phyloP scores from a whole-genome alignment of 2,797 vertebrate species.

The Siniperca obscura region DNA sequence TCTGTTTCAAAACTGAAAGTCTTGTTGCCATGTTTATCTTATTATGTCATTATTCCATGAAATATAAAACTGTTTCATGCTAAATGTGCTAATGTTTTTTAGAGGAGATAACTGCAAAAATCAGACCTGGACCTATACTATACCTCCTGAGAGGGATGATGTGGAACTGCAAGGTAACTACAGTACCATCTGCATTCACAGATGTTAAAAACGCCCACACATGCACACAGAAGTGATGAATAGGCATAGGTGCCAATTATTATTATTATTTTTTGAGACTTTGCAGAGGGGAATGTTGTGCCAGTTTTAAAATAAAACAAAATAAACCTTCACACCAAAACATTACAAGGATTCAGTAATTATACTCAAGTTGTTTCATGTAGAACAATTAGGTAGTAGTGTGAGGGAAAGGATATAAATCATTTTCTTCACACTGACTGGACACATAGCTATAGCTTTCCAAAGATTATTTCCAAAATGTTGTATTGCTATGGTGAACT shows the following conservation, averaged over 20 bases:
- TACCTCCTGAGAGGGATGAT: conserved; percentile 54
- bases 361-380: not conserved
- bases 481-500: not conserved
- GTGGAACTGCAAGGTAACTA: conserved; percentile 69
- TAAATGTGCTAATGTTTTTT: conserved; percentile 7
- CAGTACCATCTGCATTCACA: not conserved
- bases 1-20: conserved; percentile 33
- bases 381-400: not conserved
- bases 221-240: not conserved
- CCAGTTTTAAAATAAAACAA: not conserved
- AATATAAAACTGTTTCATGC: not conserved
- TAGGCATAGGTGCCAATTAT: not conserved
- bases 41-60: not conserved
- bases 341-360: conserved; percentile 1
- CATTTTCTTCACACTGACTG: not conserved
- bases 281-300: conserved; percentile 2
- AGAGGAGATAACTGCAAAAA: conserved; percentile 61
- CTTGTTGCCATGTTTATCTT: not conserved
- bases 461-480: conserved; percentile 4
- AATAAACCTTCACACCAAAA: not conserved
- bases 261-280: not conserved
- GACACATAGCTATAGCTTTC: not conserved
- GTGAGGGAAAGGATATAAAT: not conserved
- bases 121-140: conserved; percentile 67
- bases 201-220: not conserved